phyloP scores from a whole-genome alignment of 2,888 invertebrate species.

The Chrysolina haemoptera region DNA sequence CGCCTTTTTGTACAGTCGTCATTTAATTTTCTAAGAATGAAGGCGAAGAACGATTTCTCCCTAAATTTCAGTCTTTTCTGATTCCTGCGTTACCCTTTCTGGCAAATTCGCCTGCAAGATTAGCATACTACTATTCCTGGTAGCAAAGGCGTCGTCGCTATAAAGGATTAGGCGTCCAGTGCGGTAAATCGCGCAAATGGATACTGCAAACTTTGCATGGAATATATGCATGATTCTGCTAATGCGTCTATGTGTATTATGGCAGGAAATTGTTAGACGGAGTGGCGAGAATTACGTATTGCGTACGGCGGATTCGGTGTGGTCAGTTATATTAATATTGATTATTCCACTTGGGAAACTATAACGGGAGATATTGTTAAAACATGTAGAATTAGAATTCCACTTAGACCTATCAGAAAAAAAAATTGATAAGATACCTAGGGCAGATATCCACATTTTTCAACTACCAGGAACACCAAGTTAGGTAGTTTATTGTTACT shows the following conservation, averaged over 20 bases:
- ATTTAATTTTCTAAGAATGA: too few relatives aligned
- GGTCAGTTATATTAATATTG: slow-evolving; percentile 2
- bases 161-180: slow-evolving; percentile 40
- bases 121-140: background rate
- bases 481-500: too few relatives aligned
- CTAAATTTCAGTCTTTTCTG: background rate
- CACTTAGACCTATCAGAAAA: too few relatives aligned
- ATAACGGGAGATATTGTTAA: too few relatives aligned
- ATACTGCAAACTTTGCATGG: slow-evolving; percentile 39
- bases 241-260: slow-evolving; percentile 18
- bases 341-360: background rate
- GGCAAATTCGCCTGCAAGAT: background rate
- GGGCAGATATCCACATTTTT: too few relatives aligned
- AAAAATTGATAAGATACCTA: too few relatives aligned
- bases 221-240: slow-evolving; percentile 36
- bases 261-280: background rate
- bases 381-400: too few relatives aligned
- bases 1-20: too few relatives aligned
- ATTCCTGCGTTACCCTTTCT: background rate
- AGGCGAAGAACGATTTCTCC: background rate
- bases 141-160: slow-evolving; percentile 17
- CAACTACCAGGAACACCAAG: too few relatives aligned
- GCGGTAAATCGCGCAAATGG: slow-evolving; percentile 42
- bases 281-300: too few relatives aligned
- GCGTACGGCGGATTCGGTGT: background rate